These are phyloP conservation scores for Sinodicranocentrus sp. DNA, from an alignment of 2,888 invertebrate species.

Conservation along the genomic window DNA sequence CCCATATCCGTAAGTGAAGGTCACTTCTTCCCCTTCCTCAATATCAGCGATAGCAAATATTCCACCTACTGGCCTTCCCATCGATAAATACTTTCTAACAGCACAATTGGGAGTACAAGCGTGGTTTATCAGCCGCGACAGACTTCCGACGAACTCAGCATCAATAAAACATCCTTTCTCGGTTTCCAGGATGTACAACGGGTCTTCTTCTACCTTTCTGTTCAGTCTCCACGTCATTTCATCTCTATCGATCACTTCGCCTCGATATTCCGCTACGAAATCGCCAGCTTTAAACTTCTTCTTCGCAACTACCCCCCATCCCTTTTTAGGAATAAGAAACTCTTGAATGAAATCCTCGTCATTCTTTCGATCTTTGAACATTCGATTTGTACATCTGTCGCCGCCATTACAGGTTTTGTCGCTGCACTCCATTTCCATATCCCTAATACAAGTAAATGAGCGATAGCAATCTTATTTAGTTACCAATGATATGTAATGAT, in stretches of 20 bases:
- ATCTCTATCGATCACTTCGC: slow-evolving; percentile 71
- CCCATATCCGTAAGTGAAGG: slow-evolving; percentile 72
- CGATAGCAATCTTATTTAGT: neutral
- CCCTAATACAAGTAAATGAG: slow-evolving; percentile 38
- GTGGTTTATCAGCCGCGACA: slow-evolving; percentile 74
- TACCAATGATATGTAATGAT: neutral
- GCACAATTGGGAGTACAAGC: slow-evolving; percentile 75
- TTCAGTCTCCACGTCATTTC: slow-evolving; percentile 67
- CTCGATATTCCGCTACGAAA: slow-evolving; percentile 74
- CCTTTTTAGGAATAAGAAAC: slow-evolving; percentile 60
- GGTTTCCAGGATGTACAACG: slow-evolving; percentile 73
- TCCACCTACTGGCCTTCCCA: slow-evolving; percentile 71
- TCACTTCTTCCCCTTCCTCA: slow-evolving; percentile 70
- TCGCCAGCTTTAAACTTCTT: slow-evolving; percentile 63
- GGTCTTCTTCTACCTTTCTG: slow-evolving; percentile 72
- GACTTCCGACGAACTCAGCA: slow-evolving; percentile 74
- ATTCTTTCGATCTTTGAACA: slow-evolving; percentile 65
- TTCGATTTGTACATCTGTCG: slow-evolving; percentile 69
- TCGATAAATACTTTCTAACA: slow-evolving; percentile 70
- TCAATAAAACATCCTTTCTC: slow-evolving; percentile 70
- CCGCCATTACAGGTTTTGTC: slow-evolving; percentile 67
- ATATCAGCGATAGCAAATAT: slow-evolving; percentile 71
- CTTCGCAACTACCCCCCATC: slow-evolving; percentile 71
- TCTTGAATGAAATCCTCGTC: slow-evolving; percentile 56
- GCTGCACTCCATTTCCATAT: slow-evolving; percentile 72